Evolutionary conservation across 92 coral and sea anemone species (phyloP), one percentile per base, ranked within the genome.

Genomic region (Porites cylindrica): DNA sequence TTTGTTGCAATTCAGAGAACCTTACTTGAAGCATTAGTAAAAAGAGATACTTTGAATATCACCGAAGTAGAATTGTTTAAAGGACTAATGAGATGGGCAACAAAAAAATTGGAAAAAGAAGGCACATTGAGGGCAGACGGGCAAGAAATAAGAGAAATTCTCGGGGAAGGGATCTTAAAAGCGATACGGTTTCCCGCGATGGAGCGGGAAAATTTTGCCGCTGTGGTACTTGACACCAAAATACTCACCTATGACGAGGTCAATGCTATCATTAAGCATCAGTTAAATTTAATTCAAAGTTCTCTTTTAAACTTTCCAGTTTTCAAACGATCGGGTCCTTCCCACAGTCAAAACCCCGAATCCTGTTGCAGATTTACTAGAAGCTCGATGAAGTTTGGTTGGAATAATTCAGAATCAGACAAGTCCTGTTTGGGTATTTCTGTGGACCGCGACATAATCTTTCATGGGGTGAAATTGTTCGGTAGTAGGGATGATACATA

Each of bases 61-160:
- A 12, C 73, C 2, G 90, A 84, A 24, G 47, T 26, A 17, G 79
- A 66, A 11, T 24, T 90, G n/a, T 85, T 90, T 56, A 78, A 85
- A 32, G 90, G 90, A 1, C 86, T 85, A 18, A 23, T 52, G 51
- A 2, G 8, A 3, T 90, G 90, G 93, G 78, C 86, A 6, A 69
- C 62, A 18, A 18, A 65, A 6, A 17, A 54, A 21, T 77, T 24
- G 52, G 29, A 38, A 20, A 77, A 77, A 19, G 9, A 17, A 58
- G 29, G 67, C 23, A 7, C 5, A 51, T 20, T 29, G 23, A 38
- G 47, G 6, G 56, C 43, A 23, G 67, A 51, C 13, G 81, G 81
- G 11, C 63, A 77, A 19, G 66, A 77, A 62, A 77, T 51, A 43
- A 77, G 81, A 26, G 10, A 58, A 9, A 59, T 58, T 16, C 68